A percentile compares a stretch with the other conserved stretches of the same genome.
These are phyloP conservation scores for Coregonus suidteri DNA, from an alignment of 2,797 vertebrate species.

Conservation along the genomic window DNA sequence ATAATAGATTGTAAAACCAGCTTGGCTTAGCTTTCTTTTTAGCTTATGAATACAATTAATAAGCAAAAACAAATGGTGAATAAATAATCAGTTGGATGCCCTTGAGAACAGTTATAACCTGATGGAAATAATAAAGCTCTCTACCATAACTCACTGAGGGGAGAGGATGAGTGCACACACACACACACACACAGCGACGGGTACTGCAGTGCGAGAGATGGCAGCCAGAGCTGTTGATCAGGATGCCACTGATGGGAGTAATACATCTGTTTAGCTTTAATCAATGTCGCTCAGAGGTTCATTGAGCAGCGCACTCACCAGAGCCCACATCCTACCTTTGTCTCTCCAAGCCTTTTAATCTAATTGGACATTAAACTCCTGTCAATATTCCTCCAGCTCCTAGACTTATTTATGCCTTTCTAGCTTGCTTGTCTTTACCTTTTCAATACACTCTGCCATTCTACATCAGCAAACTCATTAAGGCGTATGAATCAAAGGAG, in stretches of 20 bases:
- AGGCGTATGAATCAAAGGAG: slow-evolving; percentile 83
- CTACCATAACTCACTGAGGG: slow-evolving; percentile 21
- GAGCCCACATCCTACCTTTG: slow-evolving; percentile 79
- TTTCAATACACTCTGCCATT: slow-evolving; percentile 90
- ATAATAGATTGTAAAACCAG: slow-evolving; percentile 31
- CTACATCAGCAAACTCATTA: slow-evolving; percentile 95
- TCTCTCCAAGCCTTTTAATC: slow-evolving; percentile 97
- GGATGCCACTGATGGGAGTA: slow-evolving; percentile 81
- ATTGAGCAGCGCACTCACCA: slow-evolving; percentile 83
- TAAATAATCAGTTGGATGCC: slow-evolving; percentile 21
- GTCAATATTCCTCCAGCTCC: slow-evolving; percentile 88
- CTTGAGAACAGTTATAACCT: slow-evolving; percentile 14
- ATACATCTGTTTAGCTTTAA: slow-evolving; percentile 92
- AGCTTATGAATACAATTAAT: slow-evolving; percentile 23
- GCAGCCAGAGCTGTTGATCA: slow-evolving; percentile 79
- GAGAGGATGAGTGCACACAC: background rate
- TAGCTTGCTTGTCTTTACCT: slow-evolving; percentile 86
- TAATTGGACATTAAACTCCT: slow-evolving; percentile 97
- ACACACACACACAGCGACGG: background rate
- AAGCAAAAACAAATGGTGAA: slow-evolving; percentile 20
- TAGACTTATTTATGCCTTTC: slow-evolving; percentile 90
- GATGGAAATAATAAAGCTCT: slow-evolving; percentile 21
- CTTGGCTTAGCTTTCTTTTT: slow-evolving; percentile 7
- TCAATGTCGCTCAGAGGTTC: slow-evolving; percentile 88
- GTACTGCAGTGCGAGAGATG: slow-evolving; percentile 59